These are phyloP conservation scores for Ophion slaviceki DNA, from an alignment of 2,888 invertebrate species.

Conservation along the genomic window DNA sequence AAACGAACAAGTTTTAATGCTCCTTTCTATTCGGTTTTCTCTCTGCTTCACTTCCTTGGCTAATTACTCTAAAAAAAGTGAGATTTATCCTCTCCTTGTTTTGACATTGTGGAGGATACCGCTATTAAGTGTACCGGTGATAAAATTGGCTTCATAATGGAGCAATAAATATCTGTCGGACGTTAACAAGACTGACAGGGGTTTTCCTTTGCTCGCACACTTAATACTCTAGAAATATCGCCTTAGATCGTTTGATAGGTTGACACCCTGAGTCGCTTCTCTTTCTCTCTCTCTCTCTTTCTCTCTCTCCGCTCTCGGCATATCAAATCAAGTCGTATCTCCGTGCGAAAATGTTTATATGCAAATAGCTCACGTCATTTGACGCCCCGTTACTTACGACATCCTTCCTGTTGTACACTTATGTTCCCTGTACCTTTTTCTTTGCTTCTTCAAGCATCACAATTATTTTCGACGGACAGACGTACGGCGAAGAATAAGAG, in stretches of 20 bases:
- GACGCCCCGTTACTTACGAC: conserved; percentile 63
- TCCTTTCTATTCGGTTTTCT: background rate
- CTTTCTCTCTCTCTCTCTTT: background rate
- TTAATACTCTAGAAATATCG: conserved; percentile 22
- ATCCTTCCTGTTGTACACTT: conserved; percentile 63
- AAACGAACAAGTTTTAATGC: too few relatives aligned
- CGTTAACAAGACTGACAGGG: conserved; percentile 52
- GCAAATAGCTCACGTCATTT: conserved; percentile 62
- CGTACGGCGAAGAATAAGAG: background rate
- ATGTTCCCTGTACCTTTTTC: conserved; percentile 32
- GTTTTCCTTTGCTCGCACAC: conserved; percentile 64
- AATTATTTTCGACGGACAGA: conserved; percentile 59
- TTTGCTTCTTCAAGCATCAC: conserved; percentile 36
- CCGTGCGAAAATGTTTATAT: conserved; percentile 54
- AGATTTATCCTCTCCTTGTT: background rate
- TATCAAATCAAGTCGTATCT: conserved; percentile 57
- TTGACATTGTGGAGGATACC: too few relatives aligned
- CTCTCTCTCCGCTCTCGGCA: conserved; percentile 36
- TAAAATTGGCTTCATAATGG: conserved; percentile 45
- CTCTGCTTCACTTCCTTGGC: background rate
- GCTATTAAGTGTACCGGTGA: background rate
- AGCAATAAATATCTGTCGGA: conserved; percentile 43
- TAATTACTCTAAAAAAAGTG: background rate
- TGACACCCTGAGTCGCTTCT: conserved; percentile 38
- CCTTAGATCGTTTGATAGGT: conserved; percentile 49